Conservation (phyloP, 2,797 vertebrate genomes). For the Eulemur rubriventer region DNA sequence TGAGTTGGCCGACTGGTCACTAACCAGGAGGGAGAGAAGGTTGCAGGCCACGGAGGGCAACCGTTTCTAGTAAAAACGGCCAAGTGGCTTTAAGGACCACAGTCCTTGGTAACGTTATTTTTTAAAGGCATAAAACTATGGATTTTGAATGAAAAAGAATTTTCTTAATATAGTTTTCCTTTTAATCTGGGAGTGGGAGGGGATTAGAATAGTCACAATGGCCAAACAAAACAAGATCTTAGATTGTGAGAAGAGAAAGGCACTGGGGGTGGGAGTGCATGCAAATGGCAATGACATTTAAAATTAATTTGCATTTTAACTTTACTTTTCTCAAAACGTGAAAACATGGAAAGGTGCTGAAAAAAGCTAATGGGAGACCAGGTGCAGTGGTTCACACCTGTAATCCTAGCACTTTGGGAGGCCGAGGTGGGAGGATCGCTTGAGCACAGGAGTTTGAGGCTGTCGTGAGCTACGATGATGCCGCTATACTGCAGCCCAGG, state of each 20-base stretch:
- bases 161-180: background rate
- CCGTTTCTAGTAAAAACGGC: background rate
- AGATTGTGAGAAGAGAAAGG: background rate
- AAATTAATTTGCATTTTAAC: background rate
- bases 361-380: background rate
- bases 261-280: no score
- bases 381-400: background rate
- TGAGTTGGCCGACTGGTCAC: no score
- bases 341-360: accelerated
- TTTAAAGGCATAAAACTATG: background rate
- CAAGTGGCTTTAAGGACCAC: background rate
- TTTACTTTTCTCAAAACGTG: background rate
- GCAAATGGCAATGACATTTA: background rate
- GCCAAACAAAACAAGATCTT: background rate
- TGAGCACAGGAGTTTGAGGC: background rate
- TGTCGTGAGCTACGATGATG: background rate
- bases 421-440: background rate
- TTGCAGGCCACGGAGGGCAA: background rate
- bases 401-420: background rate
- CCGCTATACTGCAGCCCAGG: no score
- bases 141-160: background rate
- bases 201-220: accelerated
- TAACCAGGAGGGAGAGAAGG: background rate
- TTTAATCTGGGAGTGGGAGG: background rate
- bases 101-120: background rate